Conservation (phyloP, 2,113 vertebrate species). For the Heterotis niloticus region DNA sequence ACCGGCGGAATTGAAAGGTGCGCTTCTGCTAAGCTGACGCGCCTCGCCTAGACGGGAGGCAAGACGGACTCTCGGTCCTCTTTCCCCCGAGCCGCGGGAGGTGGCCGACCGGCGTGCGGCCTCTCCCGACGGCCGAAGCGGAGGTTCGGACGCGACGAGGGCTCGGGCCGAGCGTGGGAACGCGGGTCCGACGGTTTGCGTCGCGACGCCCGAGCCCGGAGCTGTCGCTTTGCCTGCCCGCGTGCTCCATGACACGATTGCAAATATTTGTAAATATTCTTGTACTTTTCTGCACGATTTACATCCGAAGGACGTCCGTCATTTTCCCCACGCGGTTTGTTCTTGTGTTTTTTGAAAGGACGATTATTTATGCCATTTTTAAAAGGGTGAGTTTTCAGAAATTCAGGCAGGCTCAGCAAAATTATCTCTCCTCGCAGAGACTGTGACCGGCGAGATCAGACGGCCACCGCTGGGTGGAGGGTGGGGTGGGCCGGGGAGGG, state of each 20-base stretch:
- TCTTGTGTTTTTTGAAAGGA: background rate
- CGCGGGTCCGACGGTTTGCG: no score
- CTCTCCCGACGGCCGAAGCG: background rate
- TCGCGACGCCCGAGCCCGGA: no score
- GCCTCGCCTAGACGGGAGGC: background rate
- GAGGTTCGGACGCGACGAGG: background rate
- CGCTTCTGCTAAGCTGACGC: background rate
- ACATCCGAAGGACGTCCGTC: background rate
- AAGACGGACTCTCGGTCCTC: background rate
- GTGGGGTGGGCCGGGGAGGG: slow-evolving; percentile 29
- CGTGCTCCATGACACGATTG: background rate
- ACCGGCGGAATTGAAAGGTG: background rate
- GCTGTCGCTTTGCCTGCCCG: background rate
- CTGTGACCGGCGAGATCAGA: background rate
- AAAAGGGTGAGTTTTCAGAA: background rate
- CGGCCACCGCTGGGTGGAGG: background rate
- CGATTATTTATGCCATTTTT: background rate
- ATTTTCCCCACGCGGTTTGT: background rate
- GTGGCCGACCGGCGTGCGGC: background rate
- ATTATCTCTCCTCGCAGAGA: background rate
- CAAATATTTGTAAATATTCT: background rate
- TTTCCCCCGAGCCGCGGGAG: background rate
- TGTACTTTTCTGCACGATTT: background rate
- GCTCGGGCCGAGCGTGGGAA: background rate
- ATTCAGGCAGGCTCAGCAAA: background rate